These are phyloP conservation scores for Poeciliopsis presidionis DNA, from an alignment of 2,797 vertebrate species.

Conservation along the genomic window DNA sequence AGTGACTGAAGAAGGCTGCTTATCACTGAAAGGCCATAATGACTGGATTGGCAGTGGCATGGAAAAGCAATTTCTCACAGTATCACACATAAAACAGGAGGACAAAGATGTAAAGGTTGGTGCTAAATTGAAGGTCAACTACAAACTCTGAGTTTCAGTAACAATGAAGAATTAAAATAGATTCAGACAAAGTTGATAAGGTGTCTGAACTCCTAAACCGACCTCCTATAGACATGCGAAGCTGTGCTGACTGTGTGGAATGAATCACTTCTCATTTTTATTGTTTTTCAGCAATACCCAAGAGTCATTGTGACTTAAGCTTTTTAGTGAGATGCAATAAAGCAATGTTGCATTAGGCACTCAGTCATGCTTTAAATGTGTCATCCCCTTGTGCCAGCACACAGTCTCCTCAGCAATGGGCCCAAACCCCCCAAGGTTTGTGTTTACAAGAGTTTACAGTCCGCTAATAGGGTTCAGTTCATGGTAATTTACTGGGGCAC, in stretches of 20 bases:
- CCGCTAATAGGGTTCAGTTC: constrained; percentile 58
- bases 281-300: constrained; percentile 31
- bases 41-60: constrained; percentile 28
- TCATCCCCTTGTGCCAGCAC: constrained; percentile 36
- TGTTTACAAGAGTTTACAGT: constrained; percentile 59
- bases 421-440: constrained; percentile 42
- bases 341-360: constrained; percentile 64
- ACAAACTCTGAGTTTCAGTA: not conserved
- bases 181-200: not conserved
- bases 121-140: constrained; percentile 3
- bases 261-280: constrained; percentile 32
- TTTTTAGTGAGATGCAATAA: constrained; percentile 50
- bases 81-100: constrained; percentile 28
- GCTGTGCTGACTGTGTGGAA: not conserved
- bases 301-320: constrained; percentile 42
- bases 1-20: constrained; percentile 64
- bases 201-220: not conserved
- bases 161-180: not conserved
- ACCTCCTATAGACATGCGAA: constrained; percentile 4
- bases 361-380: constrained; percentile 73
- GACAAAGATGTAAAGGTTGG: constrained; percentile 11
- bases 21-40: constrained; percentile 64
- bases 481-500: constrained; percentile 47
- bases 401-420: constrained; percentile 43
- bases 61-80: constrained; percentile 53